These are phyloP conservation scores for Hydrozoanthus tunicans DNA, from an alignment of 64 coral and sea anemone genomes.

Conservation along the genomic window DNA sequence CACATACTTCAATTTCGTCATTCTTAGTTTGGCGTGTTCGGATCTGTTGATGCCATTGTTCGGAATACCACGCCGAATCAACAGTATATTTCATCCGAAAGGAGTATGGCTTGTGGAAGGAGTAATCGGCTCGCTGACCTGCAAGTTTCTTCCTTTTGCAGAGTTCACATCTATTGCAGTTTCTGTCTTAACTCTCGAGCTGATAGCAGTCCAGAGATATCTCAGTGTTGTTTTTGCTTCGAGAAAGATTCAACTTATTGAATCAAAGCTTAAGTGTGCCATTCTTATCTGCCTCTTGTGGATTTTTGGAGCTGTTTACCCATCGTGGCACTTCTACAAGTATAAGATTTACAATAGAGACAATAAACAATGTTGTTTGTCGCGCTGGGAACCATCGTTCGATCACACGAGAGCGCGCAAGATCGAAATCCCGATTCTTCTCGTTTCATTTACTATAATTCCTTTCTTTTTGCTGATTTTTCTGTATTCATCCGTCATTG, in stretches of 20 bases:
- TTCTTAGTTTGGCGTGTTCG: conserved; percentile 27
- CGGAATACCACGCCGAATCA: background rate
- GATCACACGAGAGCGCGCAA: background rate
- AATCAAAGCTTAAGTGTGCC: background rate
- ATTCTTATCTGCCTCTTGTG: background rate
- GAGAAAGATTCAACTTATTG: background rate
- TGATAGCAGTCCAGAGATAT: conserved; percentile 35
- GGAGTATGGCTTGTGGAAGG: background rate
- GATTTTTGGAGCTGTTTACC: background rate
- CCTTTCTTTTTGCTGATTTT: background rate
- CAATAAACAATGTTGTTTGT: background rate
- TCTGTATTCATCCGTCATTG: conserved; percentile 10
- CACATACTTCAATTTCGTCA: conserved; percentile 15
- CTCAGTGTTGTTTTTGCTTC: conserved; percentile 5
- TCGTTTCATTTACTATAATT: background rate
- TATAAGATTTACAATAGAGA: background rate
- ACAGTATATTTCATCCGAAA: background rate
- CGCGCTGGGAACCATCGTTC: background rate
- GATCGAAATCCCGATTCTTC: background rate
- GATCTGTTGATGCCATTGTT: conserved; percentile 21
- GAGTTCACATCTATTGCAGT: background rate
- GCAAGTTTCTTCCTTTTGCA: conserved; percentile 35
- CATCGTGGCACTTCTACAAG: conserved; percentile 9
- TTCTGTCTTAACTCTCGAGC: conserved; percentile 22
- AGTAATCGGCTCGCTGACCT: background rate